A percentile compares a stretch with the other conserved stretches of the same genome.
phyloP scores from a whole-genome alignment of 2,113 vertebrate species.

The Zootoca vivipara region DNA sequence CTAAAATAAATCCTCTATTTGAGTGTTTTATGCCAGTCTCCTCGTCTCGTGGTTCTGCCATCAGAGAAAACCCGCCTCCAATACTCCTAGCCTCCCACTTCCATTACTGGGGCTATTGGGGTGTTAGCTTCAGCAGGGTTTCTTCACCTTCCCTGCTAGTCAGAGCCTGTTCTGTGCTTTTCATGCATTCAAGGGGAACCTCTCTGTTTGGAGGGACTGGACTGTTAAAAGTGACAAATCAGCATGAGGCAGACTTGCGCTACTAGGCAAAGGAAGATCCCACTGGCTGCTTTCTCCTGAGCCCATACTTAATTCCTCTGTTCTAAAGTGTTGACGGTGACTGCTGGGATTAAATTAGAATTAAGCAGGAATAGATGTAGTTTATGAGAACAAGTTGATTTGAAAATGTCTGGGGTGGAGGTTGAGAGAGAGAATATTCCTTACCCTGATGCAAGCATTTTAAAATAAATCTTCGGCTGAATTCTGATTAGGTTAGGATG shows the following conservation, averaged over 20 bases:
- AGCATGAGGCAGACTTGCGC: neutral
- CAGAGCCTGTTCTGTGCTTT: too few relatives aligned
- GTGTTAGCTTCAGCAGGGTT: too few relatives aligned
- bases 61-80: too few relatives aligned
- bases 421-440: neutral
- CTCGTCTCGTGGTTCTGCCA: too few relatives aligned
- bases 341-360: neutral
- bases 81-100: too few relatives aligned
- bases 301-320: neutral
- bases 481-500: neutral
- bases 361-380: neutral
- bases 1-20: too few relatives aligned
- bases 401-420: neutral
- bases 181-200: too few relatives aligned
- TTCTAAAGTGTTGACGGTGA: neutral
- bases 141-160: too few relatives aligned
- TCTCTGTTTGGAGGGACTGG: too few relatives aligned
- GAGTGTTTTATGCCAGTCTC: too few relatives aligned
- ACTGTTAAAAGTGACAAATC: too few relatives aligned
- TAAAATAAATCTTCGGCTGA: neutral
- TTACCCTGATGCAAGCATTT: neutral
- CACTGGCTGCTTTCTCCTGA: neutral
- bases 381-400: neutral
- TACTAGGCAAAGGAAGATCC: neutral
- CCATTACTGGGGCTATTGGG: too few relatives aligned